Base-by-base conservation (phyloP, 2,797 vertebrate species). In the Gallinago stenura region DNA sequence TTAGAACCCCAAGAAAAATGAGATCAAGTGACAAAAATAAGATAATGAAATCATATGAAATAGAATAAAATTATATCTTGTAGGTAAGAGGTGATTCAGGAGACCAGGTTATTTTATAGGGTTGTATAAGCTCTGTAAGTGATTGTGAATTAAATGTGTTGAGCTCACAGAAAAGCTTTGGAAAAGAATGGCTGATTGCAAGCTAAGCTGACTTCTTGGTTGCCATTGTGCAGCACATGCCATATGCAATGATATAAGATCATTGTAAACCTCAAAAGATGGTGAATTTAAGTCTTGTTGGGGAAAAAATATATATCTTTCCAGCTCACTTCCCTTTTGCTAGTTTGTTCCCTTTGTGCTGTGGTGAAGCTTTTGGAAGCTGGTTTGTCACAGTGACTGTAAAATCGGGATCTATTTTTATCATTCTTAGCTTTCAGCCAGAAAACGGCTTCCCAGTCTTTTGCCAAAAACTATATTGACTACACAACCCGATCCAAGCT, bases 11-110 rank as follows among this genome's bases (percentile, higher is more conserved):
- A 94, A 97, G 97, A 98, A 98, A 98, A 97, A 97, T 82, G 84
- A 98, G 98, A 98, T 98, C 87, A 83, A 98, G 96, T 98, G 97
- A 98, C 97, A 98, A 98, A 98, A 98, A 97, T 96, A 92, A 98
- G 98, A 98, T 98, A 98, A 98, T 97, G 98, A 98, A 97, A 98
- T 98, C 97, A 97, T 97, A 97, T 72, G 95, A 97, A 98, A 93
- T 85, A 96, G 97, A 98, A 97, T 98, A 97, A 97, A 98, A 98
- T 98, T 97, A 96, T 97, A 97, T 97, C 97, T 98, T 97, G 96
- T 97, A 96, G 96, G 97, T 97, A 97, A 98, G 95, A 85, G 39
- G 90, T 95, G 96, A 96, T 97, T 97, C 95, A 46, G 94, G 84
- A 97, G 87, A 97, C 90, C 91, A 91, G 89, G 92, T 97, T 98